Base-by-base conservation (phyloP, 1,140 invertebrate species). In the Formica selysi region DNA sequence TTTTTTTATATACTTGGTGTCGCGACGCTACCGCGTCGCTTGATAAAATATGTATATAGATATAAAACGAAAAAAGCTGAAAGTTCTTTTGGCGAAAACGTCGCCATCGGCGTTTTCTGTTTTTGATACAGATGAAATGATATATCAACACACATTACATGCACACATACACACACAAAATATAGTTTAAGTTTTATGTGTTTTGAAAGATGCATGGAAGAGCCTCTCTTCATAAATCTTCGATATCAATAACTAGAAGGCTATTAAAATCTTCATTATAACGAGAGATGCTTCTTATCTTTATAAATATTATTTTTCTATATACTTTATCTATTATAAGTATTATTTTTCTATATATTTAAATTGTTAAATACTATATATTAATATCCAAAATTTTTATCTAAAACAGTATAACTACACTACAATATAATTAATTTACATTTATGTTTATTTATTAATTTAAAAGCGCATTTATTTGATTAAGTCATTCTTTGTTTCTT, bases 111-210 rank as follows among this genome's bases (percentile, higher is more conserved):
- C 64, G 5, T 61, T 26, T 73, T 81, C 54, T 68, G 54, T 26
- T 61, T 51, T 61, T 59, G 38, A 70, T 68, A 54, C 32, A 38
- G 48, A 70, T 59, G 74, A 61, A 61, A 79, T 44, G 38, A 81
- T 80, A 70, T 26, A 81, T 81, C 26, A 73, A 3, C 32, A 32
- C 32, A 32, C 79, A 67, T 71, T 59, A 73, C 79, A 48, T 2
- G 10, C 41, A 41, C 10, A 41, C 38, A 41, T 0, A 41, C 41
- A 41, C 10, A 41, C 41, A 48, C 13, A 48, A 3, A 51, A 81
- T 81, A 32, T 19, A 44, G 22, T 51, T 22, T 54, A 81, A 81
- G 59, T 71, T 80, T 81, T 81, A 81, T 73, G 65, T 81, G 67
- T 61, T 73, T 54, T 73, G 62, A 36, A 41, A 85, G 36, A 44